Evolutionary conservation across 2,888 invertebrate genomes (phyloP).

Genomic region (Anoplius nigerrimus): DNA sequence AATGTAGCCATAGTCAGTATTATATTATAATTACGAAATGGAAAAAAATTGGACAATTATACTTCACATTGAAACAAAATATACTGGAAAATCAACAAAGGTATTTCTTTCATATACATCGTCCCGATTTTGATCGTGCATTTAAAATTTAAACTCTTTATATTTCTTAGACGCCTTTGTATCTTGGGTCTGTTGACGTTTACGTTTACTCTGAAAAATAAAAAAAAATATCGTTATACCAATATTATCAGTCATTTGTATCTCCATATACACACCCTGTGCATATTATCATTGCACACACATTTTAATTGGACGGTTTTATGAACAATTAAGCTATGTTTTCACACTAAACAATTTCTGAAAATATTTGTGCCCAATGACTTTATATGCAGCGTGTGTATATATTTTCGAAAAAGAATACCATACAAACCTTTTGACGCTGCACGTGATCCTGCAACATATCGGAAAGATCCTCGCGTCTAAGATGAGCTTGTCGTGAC

Average conservation of each 20-base stretch:
- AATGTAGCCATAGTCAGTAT: no score
- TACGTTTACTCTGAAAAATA: conserved; percentile 89
- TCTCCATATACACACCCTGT: not conserved
- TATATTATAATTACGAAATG: not conserved
- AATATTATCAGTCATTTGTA: not conserved
- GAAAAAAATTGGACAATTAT: conserved; percentile 1
- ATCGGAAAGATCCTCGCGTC: conserved; percentile 96
- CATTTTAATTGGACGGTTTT: no score
- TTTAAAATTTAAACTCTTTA: conserved; percentile 97
- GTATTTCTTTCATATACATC: conserved; percentile 13
- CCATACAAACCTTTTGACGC: conserved; percentile 86
- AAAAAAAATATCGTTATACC: conserved; percentile 30
- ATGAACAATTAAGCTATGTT: no score
- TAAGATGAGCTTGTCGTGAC: conserved; percentile 91
- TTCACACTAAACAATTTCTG: not conserved
- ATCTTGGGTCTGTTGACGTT: conserved; percentile 92
- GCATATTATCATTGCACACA: no score
- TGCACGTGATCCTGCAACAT: conserved; percentile 99
- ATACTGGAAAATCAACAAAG: conserved; percentile 7
- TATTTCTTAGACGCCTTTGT: conserved; percentile 96
- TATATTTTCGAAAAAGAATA: not conserved
- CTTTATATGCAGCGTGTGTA: not conserved
- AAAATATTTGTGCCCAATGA: no score
- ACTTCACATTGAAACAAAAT: conserved; percentile 7
- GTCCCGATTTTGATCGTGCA: conserved; percentile 10